Percentiles rank a stretch among this genome's conserved stretches.
phyloP scores from a whole-genome alignment of 2,888 invertebrate genomes.

The Epistrophe grossulariae region DNA sequence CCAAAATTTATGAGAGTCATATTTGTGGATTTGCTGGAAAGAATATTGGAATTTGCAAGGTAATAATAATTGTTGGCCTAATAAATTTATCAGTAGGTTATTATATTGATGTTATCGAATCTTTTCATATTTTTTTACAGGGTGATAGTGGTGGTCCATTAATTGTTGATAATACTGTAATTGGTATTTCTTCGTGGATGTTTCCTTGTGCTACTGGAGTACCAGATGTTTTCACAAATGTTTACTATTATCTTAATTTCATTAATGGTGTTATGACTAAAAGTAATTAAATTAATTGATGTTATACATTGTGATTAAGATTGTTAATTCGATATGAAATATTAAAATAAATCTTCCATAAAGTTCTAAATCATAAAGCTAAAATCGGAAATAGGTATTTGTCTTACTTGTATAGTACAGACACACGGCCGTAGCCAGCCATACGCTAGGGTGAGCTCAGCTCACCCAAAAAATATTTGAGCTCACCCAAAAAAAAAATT shows the following conservation, averaged over 20 bases:
- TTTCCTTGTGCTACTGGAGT: conserved; percentile 19
- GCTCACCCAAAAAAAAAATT: too few relatives aligned
- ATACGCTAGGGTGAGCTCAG: too few relatives aligned
- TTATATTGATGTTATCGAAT: background rate
- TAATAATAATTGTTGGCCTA: background rate
- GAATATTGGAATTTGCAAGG: conserved; percentile 15
- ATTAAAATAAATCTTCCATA: background rate
- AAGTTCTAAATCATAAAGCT: too few relatives aligned
- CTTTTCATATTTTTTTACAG: background rate
- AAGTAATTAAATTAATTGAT: background rate
- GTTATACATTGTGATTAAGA: background rate
- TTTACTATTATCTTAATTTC: conserved; percentile 9
- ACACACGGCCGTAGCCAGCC: too few relatives aligned
- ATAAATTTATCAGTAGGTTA: too few relatives aligned
- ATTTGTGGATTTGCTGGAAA: conserved; percentile 13
- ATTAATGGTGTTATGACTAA: conserved; percentile 17
- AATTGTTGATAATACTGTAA: background rate
- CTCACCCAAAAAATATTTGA: too few relatives aligned
- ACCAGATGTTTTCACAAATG: conserved; percentile 25
- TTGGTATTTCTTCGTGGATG: conserved; percentile 19
- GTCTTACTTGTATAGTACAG: too few relatives aligned
- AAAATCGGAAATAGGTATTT: too few relatives aligned
- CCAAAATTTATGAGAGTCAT: background rate
- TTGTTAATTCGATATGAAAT: background rate
- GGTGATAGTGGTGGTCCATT: conserved; percentile 36